A percentile compares a stretch with the other conserved stretches of the same genome.
These are phyloP conservation scores for Fulica atra DNA, from an alignment of 2,113 vertebrate genomes.

Conservation along the genomic window DNA sequence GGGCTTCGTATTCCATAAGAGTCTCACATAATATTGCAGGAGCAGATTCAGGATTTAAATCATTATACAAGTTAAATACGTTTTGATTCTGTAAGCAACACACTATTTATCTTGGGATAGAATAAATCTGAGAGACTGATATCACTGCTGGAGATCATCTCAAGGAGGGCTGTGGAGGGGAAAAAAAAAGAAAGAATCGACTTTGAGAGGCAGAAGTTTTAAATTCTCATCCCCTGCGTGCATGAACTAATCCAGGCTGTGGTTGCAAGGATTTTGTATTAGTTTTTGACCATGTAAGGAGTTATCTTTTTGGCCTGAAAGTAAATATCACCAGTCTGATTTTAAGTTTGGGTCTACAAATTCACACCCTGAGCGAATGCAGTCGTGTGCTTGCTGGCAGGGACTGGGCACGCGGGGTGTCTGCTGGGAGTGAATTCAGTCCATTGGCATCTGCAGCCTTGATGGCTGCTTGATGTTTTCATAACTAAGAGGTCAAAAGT, in stretches of 20 bases:
- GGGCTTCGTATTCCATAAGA: constrained; percentile 4
- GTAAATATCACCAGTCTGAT: background rate
- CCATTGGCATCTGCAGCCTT: background rate
- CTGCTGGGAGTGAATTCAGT: background rate
- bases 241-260: background rate
- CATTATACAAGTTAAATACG: constrained; percentile 20
- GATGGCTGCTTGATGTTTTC: background rate
- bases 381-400: background rate
- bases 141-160: constrained; percentile 2
- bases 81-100: constrained; percentile 50
- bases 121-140: constrained; percentile 40
- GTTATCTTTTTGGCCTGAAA: background rate
- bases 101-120: constrained; percentile 56
- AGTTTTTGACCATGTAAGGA: constrained; percentile 3
- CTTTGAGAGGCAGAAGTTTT: background rate
- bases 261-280: background rate
- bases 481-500: constrained; percentile 27
- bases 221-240: background rate
- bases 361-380: background rate
- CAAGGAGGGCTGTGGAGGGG: background rate
- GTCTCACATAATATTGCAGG: background rate
- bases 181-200: background rate
- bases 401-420: background rate
- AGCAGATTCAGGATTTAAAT: constrained; percentile 34
- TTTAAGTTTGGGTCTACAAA: background rate